Evolutionary conservation across 1,140 invertebrate genomes (phyloP).

Genomic region (Hermetia illucens): DNA sequence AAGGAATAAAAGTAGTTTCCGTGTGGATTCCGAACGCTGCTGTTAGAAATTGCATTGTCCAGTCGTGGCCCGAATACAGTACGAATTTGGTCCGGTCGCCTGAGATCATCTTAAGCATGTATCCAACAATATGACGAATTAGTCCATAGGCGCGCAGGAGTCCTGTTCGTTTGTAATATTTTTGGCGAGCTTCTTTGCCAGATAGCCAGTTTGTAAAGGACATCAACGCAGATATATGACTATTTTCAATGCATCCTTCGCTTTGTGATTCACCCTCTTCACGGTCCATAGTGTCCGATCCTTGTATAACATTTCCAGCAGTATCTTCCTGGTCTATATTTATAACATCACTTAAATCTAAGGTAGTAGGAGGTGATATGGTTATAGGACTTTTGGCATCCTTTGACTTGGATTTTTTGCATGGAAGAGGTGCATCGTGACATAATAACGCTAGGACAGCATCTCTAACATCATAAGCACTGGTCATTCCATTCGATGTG

Average conservation of each 20-base stretch:
- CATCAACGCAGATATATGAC: slow-evolving; percentile 58
- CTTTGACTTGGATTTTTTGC: slow-evolving; percentile 27
- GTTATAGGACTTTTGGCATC: slow-evolving; percentile 15
- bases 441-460: slow-evolving; percentile 70
- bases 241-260: slow-evolving; percentile 21
- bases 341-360: slow-evolving; percentile 25
- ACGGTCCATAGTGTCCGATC: slow-evolving; percentile 6
- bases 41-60: slow-evolving; percentile 69
- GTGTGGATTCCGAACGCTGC: slow-evolving; percentile 55
- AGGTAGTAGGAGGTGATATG: slow-evolving; percentile 11
- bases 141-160: slow-evolving; percentile 63
- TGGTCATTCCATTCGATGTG: slow-evolving; percentile 41
- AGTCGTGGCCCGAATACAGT: slow-evolving; percentile 83
- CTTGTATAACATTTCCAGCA: slow-evolving; percentile 2
- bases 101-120: slow-evolving; percentile 63
- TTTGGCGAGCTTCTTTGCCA: slow-evolving; percentile 46
- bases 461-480: slow-evolving; percentile 59
- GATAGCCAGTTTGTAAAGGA: slow-evolving; percentile 63
- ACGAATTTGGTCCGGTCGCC: slow-evolving; percentile 65
- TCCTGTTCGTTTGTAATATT: slow-evolving; percentile 46
- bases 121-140: slow-evolving; percentile 58
- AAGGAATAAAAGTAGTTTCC: slow-evolving; percentile 43
- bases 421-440: slow-evolving; percentile 64
- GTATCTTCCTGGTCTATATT: slow-evolving; percentile 24
- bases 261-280: slow-evolving; percentile 1